Evolutionary conservation across 30 jellyfish, hydroid and myxozoan species (phyloP), one percentile per base, ranked within the genome.

Genomic region (Pelagia noctiluca): DNA sequence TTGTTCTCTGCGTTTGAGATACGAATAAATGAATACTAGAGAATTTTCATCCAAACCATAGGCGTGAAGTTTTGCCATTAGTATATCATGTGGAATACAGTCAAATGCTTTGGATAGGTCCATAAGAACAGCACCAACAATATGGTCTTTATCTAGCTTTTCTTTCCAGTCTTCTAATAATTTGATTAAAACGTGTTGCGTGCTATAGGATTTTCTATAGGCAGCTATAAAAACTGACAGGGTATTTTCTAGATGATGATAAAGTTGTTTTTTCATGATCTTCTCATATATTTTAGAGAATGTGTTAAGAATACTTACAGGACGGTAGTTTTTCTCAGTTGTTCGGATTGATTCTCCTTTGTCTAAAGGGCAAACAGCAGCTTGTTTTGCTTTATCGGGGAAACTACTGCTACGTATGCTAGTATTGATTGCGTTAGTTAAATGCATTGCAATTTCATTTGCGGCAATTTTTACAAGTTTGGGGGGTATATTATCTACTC

Each of bases 321-420:
- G 83, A 11, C 83, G 21, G 21, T 28, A 70, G 61, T 70, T 70
- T 34, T 0, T 70, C 28, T 42, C 61, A 70, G 34, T 28, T 70
- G 66, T 31, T 46, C 47, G 37, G 35, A 28, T 53, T 28, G 64
- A 28, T 23, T 53, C 83, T 28, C 67, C 74, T 70, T 70, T 70
- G 47, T 70, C 83, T 19, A 70, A 31, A 46, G 75, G 83, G n/a
- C 35, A 28, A 28, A 70, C 83, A 13, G 73, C 66, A 26, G 83
- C 83, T 34, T 31, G 69, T 70, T 70, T 70, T 19, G 73, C 83
- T 28, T 38, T 70, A 23, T 38, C 35, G 22, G 83, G 83, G 47
- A 32, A 70, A 26, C 37, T 38, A 32, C 68, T 12, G 83, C 35
- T 23, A 70, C 61, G 35, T 11, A 70, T 70, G 66, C 83, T 70